Evolutionary conservation across 2,113 vertebrate species (phyloP), one percentile per base, ranked within the genome.

Genomic region (Urocitellus parryii): DNA sequence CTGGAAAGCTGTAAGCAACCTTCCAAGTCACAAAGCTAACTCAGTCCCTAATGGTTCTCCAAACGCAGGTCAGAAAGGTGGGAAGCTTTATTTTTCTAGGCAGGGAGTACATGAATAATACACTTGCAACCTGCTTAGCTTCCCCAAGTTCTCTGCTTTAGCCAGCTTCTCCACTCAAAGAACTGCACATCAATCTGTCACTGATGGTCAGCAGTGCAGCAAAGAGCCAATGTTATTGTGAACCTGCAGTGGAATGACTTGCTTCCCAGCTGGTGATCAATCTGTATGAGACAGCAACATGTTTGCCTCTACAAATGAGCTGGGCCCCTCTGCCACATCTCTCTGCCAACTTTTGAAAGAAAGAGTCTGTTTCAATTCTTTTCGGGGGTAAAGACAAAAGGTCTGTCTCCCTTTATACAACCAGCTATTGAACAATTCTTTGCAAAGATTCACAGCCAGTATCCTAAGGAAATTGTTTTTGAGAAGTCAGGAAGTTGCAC

Each of bases 261-360:
- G 11, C 16, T 83, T 97, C 97, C 76, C 97, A 97, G 98, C 98
- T 96, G 97, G 97, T 98, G 94, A 97, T 84, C 96, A 96, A 16
- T 97, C 95, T 97, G 92, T 34, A 63, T 68, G 48, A 90, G 97
- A 95, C 84, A 70, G 90, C 91, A 77, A 72, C 17, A 0, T 96
- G 96, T 5, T 96, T 95, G 96, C 84, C 91, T 87, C 92, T 24
- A 79, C 97, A 95, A 95, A 90, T 0, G 37, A 96, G 85, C 22
- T 93, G 79, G 97, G 68, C 90, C 96, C 94, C 96, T 97, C 48
- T 91, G 4, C 7, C 94, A 88, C 61, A 20, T 0, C 51, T 34
- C 87, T 96, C 84, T 22, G 5, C 97, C 27, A 74, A 98, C 98
- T 98, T 97, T 98, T 96, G 96, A 97, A 98, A 97, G 96, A 98